Conservation (phyloP, 1,140 invertebrate genomes). For the Hyles euphorbiae region DNA sequence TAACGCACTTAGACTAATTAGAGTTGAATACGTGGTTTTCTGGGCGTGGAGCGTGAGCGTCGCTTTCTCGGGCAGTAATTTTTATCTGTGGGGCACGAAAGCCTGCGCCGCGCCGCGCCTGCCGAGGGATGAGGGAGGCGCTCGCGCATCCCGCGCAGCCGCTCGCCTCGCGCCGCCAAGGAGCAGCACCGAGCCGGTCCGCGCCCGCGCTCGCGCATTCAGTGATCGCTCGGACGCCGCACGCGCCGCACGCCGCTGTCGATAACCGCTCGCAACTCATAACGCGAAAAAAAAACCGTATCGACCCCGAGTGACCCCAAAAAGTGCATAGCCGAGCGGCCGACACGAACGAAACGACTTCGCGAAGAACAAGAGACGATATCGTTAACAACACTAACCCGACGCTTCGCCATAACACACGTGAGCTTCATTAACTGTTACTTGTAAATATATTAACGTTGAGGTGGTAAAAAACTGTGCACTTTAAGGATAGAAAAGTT, state of each 20-base stretch:
- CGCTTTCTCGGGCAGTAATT: constrained; percentile 39
- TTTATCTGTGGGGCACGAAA: constrained; percentile 46
- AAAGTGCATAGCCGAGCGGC: constrained; percentile 44
- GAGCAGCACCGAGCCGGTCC: constrained; percentile 12
- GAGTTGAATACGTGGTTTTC: constrained; percentile 19
- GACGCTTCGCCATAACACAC: constrained; percentile 45
- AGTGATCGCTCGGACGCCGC: constrained; percentile 57
- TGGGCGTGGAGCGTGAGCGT: constrained; percentile 18
- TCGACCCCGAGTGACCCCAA: constrained; percentile 58
- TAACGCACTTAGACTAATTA: constrained; percentile 40
- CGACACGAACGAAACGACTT: constrained; percentile 55
- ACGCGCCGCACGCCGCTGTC: constrained; percentile 34
- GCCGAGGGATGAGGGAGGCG: constrained; percentile 25
- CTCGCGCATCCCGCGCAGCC: constrained; percentile 28
- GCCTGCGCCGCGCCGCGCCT: constrained; percentile 15
- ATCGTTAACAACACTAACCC: constrained; percentile 33
- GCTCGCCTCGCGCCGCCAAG: background rate
- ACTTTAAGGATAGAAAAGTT: constrained; percentile 21
- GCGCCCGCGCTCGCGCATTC: constrained; percentile 12
- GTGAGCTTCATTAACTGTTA: constrained; percentile 46
- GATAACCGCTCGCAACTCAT: constrained; percentile 15
- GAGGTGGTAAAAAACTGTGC: constrained; percentile 50
- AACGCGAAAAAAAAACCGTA: constrained; percentile 31
- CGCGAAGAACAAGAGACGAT: constrained; percentile 36
- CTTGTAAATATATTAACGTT: constrained; percentile 20